These are phyloP conservation scores for Muscicapa striata DNA, from an alignment of 2,797 vertebrate species.

Conservation along the genomic window DNA sequence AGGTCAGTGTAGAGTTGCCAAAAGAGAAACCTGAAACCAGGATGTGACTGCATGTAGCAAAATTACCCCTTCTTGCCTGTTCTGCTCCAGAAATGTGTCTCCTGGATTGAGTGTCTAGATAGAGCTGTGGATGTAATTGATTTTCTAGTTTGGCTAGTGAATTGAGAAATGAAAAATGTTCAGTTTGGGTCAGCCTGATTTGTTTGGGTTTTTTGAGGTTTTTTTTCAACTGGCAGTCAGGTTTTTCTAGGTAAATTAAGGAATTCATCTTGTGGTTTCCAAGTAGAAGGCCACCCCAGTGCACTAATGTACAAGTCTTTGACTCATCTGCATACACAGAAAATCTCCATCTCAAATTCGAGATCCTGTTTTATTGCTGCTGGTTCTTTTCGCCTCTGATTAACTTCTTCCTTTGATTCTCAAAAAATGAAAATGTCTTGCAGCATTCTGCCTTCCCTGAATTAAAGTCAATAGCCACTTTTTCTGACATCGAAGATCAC, in stretches of 20 bases:
- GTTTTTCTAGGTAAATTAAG: neutral
- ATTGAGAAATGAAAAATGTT: slow-evolving; percentile 33
- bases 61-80: neutral
- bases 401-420: neutral
- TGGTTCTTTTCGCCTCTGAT: neutral
- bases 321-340: neutral
- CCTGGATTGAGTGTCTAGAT: neutral
- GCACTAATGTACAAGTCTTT: neutral
- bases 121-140: neutral
- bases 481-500: slow-evolving; percentile 55
- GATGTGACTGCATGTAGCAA: neutral
- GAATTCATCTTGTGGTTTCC: neutral
- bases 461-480: slow-evolving; percentile 57
- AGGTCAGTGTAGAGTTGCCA: neutral
- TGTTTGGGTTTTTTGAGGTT: neutral
- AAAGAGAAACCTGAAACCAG: neutral
- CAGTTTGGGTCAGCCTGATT: neutral
- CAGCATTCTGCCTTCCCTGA: slow-evolving; percentile 5
- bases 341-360: neutral
- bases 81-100: neutral
- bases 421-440: slow-evolving; percentile 38
- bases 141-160: slow-evolving; percentile 21
- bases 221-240: neutral
- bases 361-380: neutral
- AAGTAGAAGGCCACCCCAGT: neutral